Evolutionary conservation across 1,140 invertebrate species (phyloP), one percentile per base, ranked within the genome.

Genomic region (Polypedilum vanderplanki): DNA sequence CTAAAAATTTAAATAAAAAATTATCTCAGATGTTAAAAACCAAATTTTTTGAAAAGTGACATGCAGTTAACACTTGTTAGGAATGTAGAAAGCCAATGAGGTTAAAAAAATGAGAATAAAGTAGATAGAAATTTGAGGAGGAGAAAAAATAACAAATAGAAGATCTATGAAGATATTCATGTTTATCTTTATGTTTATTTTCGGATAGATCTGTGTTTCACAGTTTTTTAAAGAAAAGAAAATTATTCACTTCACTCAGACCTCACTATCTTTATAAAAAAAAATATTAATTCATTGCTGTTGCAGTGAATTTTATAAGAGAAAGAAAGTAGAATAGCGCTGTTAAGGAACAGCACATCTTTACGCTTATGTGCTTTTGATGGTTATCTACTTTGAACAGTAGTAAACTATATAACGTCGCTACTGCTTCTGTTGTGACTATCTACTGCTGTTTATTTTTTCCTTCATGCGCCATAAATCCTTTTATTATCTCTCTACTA

Each of bases 401-500:
- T 57, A 57, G 46, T 57, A 64, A 41, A 73, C 75, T 75, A 76
- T 75, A 77, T 77, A 33, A 41, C 76, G 3, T n/a, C 5, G 7
- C 22, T 64, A 74, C 17, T n/a, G 46, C 12, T 57, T 57, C 64
- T 22, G 40, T 41, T 20, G 15, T 17, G 76, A 75, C 77, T 79
- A 79, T 80, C 78, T 77, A 80, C 79, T 79, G 78, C 77, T 77
- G 78, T 78, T 79, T 80, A 79, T 75, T 77, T 76, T 77, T 74
- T 77, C 77, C 78, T 74, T 46, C 17, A 41, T 75, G 75, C 76
- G 76, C 65, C 78, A 80, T 80, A 79, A 80, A 80, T 80, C 79
- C 77, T 75, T 80, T 80, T 79, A 80, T 79, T 78, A 79, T 78
- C 78, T 41, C 75, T 79, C 79, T 79, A 77, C 79, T 79, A 74